phyloP scores from a whole-genome alignment of 2,113 vertebrate genomes.

The Tauraco erythrolophus region DNA sequence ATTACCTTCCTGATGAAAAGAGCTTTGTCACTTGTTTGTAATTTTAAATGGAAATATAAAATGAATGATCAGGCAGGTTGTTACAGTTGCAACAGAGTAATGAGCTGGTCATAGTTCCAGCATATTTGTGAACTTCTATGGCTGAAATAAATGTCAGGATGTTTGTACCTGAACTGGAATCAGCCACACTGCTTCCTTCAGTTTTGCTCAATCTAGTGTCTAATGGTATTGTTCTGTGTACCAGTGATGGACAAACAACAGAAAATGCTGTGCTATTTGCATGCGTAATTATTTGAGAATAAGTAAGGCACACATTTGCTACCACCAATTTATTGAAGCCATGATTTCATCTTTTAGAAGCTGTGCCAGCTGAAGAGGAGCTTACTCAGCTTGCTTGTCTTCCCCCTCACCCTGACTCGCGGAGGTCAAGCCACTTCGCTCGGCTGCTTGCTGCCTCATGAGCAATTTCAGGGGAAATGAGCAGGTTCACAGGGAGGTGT shows the following conservation, averaged over 20 bases:
- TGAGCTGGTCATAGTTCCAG: not conserved
- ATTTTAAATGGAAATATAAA: not conserved
- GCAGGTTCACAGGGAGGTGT: not conserved
- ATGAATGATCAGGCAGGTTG: not conserved
- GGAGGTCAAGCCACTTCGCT: accelerated
- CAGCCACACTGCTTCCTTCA: not conserved
- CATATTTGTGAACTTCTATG: not conserved
- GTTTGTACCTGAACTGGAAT: not conserved
- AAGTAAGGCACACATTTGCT: not conserved
- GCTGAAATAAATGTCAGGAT: not conserved
- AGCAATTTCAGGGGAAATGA: not conserved
- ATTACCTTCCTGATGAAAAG: not conserved
- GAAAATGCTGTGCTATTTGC: not conserved
- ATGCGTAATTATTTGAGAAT: not conserved
- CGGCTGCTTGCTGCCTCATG: not conserved
- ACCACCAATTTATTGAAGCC: not conserved
- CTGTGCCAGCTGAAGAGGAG: not conserved
- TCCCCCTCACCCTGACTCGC: not conserved
- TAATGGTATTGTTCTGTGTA: not conserved
- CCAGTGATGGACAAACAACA: not conserved
- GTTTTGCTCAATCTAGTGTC: not conserved
- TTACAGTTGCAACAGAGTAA: not conserved
- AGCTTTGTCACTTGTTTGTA: not conserved
- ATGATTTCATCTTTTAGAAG: not conserved
- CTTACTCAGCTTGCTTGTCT: not conserved